phyloP scores from a whole-genome alignment of 2,797 vertebrate genomes.

The Okamejei kenojei region DNA sequence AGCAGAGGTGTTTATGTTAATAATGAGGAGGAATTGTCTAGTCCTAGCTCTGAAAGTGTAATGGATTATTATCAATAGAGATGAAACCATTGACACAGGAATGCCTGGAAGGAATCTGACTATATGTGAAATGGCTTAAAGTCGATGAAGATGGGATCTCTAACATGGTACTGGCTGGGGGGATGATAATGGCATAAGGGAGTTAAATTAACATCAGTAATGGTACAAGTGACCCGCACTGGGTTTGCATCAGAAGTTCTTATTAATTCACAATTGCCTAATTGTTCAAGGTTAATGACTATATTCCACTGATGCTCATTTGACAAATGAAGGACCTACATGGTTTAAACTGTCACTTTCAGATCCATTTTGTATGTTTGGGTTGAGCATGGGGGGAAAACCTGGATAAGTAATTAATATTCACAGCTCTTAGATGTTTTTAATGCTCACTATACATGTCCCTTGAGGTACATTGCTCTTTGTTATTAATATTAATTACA shows the following conservation, averaged over 20 bases:
- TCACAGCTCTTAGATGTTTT: not conserved
- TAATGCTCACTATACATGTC: not conserved
- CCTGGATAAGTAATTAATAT: not conserved
- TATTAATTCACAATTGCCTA: constrained; percentile 31
- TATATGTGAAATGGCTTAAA: not conserved
- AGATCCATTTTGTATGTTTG: constrained; percentile 20
- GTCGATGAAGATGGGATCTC: not conserved
- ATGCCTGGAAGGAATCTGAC: not conserved
- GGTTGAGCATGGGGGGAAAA: not conserved
- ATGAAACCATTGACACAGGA: not conserved
- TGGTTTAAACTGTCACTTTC: not conserved
- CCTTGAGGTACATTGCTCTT: not conserved
- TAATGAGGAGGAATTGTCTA: not conserved
- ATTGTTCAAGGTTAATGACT: not conserved
- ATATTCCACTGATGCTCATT: constrained; percentile 4
- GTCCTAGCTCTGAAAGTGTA: not conserved
- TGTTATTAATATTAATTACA: not conserved
- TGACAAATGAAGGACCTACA: not conserved
- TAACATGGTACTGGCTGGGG: not conserved
- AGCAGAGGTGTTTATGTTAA: not conserved
- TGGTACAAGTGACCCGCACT: not conserved
- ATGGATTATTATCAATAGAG: not conserved
- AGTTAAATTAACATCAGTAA: constrained; percentile 21
- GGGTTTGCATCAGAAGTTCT: constrained; percentile 16
- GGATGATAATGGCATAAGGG: not conserved